Conservation (phyloP, 1,140 invertebrate species). For the Drosophila burlai region DNA sequence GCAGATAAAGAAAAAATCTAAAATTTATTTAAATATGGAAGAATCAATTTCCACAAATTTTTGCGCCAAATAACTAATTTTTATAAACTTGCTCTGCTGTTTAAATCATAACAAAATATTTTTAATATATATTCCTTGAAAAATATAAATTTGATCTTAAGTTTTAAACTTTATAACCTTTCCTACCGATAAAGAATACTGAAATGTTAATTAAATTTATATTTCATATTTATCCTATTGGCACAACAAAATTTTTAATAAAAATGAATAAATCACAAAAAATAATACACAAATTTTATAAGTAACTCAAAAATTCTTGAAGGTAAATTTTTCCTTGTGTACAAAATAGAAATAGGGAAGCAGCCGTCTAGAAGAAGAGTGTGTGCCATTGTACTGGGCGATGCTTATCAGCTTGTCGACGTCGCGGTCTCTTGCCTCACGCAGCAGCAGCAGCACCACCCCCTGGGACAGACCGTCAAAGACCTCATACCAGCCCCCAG, state of each 20-base stretch:
- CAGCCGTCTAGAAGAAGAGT: constrained; percentile 24
- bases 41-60: not conserved
- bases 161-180: not conserved
- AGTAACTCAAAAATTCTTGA: not conserved
- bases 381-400: constrained; percentile 63
- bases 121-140: not conserved
- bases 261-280: not conserved
- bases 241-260: no score
- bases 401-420: constrained; percentile 75
- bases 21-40: not conserved
- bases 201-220: no score
- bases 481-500: constrained; percentile 8
- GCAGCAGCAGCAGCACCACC: constrained; percentile 40
- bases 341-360: constrained; percentile 11
- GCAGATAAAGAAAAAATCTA: not conserved
- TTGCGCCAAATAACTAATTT: no score
- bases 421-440: constrained; percentile 63
- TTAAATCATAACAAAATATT: not conserved
- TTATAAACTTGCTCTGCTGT: no score
- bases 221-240: no score
- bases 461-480: not conserved
- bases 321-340: not conserved
- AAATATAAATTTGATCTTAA: not conserved
- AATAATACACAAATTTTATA: not conserved
- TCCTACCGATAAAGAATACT: no score